These are phyloP conservation scores for Pseudococcus jackbeardsleyi DNA, from an alignment of 2,888 invertebrate species.

Conservation along the genomic window DNA sequence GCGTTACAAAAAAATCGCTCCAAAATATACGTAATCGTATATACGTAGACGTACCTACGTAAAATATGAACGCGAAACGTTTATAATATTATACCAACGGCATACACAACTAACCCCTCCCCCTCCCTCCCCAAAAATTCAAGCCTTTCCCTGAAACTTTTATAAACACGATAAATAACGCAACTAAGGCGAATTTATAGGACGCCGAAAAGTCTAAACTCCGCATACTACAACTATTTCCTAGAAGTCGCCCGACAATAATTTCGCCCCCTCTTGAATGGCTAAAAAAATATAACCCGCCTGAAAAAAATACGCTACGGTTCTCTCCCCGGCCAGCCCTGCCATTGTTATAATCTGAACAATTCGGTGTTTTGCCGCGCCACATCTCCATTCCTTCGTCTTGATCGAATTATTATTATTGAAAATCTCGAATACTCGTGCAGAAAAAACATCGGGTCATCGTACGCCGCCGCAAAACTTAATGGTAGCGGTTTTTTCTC, in stretches of 20 bases:
- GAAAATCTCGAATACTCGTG: not conserved
- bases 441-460: not conserved
- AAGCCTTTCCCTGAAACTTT: not conserved
- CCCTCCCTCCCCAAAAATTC: not conserved
- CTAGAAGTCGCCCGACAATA: not conserved
- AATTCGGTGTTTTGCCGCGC: not conserved
- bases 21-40: too few relatives aligned
- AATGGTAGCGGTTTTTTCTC: not conserved
- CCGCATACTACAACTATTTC: not conserved
- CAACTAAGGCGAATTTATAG: constrained; percentile 37
- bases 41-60: too few relatives aligned
- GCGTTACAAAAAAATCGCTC: too few relatives aligned
- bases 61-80: not conserved
- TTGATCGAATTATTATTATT: not conserved
- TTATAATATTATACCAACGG: not conserved
- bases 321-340: not conserved
- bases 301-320: not conserved
- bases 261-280: not conserved
- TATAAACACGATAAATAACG: constrained; percentile 48
- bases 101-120: too few relatives aligned
- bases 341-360: not conserved
- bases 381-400: not conserved
- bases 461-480: not conserved
- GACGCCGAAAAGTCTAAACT: constrained; percentile 54
- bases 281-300: not conserved